Percentiles rank a stretch among this genome's conserved stretches.
Conservation (phyloP, 1,140 invertebrate species). For the Camponotus pennsylvanicus region DNA sequence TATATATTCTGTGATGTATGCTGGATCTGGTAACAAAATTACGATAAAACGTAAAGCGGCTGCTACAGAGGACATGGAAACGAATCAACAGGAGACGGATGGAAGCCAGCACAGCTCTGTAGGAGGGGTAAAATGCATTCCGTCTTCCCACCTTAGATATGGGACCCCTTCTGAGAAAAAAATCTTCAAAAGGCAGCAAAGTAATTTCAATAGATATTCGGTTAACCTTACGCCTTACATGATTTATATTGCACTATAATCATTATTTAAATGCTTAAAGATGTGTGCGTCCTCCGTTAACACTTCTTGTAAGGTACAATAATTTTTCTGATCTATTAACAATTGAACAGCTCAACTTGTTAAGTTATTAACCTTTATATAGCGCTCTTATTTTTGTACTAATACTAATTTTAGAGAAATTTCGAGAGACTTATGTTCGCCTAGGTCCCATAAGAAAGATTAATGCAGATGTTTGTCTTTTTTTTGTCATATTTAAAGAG, state of each 20-base stretch:
- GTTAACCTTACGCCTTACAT: constrained; percentile 69
- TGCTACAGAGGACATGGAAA: constrained; percentile 80
- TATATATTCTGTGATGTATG: constrained; percentile 93
- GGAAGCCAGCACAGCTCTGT: constrained; percentile 77
- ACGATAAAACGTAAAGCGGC: constrained; percentile 93
- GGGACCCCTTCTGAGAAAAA: constrained; percentile 81
- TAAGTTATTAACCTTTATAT: not conserved
- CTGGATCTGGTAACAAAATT: constrained; percentile 92
- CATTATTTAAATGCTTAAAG: constrained; percentile 67
- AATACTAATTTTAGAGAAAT: constrained; percentile 65
- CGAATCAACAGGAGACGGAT: constrained; percentile 78
- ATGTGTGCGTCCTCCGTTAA: constrained; percentile 63
- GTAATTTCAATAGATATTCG: constrained; percentile 79
- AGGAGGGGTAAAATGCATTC: constrained; percentile 84
- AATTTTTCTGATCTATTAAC: constrained; percentile 64
- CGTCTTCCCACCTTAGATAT: constrained; percentile 83
- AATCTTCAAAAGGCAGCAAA: constrained; percentile 85
- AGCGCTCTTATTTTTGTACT: constrained; percentile 59
- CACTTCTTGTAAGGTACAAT: constrained; percentile 70
- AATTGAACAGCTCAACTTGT: constrained; percentile 26
- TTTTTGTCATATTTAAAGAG: not conserved
- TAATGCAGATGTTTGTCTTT: constrained; percentile 65
- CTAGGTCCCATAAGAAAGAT: constrained; percentile 72
- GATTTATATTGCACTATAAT: constrained; percentile 62
- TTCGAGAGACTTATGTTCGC: constrained; percentile 42